Conservation (phyloP, 2,797 vertebrate species). For the Cichlasoma orientale region DNA sequence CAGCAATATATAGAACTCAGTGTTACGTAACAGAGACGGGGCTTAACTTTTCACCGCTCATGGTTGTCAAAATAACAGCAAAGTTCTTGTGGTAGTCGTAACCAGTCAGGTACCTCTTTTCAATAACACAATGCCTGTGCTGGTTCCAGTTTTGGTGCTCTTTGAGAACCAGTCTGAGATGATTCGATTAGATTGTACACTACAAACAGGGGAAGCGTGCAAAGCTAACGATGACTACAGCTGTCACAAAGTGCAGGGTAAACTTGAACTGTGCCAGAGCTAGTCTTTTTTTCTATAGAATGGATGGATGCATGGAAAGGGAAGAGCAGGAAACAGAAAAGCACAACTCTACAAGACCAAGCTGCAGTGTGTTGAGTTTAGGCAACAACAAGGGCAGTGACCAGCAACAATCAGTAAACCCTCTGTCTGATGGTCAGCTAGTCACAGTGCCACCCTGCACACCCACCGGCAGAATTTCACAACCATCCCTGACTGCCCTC, state of each 20-base stretch:
- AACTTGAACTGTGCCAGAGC: background rate
- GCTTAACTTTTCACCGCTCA: background rate
- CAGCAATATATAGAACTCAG: background rate
- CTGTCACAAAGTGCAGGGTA: background rate
- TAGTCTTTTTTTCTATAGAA: background rate
- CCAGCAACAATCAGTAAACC: background rate
- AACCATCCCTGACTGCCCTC: slow-evolving; percentile 1
- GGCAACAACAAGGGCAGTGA: background rate
- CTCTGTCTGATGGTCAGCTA: background rate
- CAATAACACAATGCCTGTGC: background rate
- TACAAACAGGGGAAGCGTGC: background rate
- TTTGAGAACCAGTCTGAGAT: background rate
- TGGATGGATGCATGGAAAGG: background rate
- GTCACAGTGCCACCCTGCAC: slow-evolving; percentile 4
- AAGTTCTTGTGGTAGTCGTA: background rate
- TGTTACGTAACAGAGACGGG: background rate
- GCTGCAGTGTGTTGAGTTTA: slow-evolving; percentile 6
- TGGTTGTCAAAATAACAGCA: background rate
- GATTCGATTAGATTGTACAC: background rate
- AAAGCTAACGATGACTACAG: background rate
- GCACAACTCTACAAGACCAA: background rate
- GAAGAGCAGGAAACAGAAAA: background rate
- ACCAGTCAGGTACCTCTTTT: background rate
- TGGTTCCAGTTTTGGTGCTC: background rate
- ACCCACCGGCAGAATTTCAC: slow-evolving; percentile 46